Evolutionary conservation across 1,140 invertebrate species (phyloP).

Genomic region (Drusus annulatus): DNA sequence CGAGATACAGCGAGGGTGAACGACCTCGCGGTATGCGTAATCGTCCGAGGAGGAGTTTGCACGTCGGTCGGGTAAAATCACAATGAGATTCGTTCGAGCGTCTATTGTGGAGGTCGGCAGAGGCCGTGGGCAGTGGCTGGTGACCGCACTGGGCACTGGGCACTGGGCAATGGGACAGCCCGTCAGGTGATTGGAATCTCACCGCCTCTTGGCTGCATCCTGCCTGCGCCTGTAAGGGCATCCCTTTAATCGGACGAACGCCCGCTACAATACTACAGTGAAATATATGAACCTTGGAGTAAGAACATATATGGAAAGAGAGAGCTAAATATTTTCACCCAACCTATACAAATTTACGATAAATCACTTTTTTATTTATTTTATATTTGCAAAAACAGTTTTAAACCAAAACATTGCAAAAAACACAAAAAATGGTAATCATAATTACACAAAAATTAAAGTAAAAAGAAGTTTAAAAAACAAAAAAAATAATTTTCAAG

Average conservation of each 20-base stretch:
- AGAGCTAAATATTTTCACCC: too few species aligned
- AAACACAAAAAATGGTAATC: too few species aligned
- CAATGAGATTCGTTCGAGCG: slow-evolving; percentile 19
- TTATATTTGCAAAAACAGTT: too few species aligned
- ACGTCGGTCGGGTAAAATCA: slow-evolving; percentile 3
- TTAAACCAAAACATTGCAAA: too few species aligned
- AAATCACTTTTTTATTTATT: too few species aligned
- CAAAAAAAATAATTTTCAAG: too few species aligned
- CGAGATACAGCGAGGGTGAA: not conserved
- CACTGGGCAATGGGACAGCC: not conserved
- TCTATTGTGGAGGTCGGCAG: not conserved
- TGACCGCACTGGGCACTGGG: not conserved
- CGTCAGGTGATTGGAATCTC: slow-evolving; percentile 43
- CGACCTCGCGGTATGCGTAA: slow-evolving; percentile 19
- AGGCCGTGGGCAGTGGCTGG: not conserved
- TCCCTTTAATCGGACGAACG: not conserved
- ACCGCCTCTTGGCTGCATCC: slow-evolving; percentile 7
- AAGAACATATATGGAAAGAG: too few species aligned
- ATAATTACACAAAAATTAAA: too few species aligned
- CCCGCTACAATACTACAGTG: too few species aligned
- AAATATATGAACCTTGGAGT: too few species aligned
- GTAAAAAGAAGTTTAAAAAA: too few species aligned
- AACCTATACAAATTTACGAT: too few species aligned
- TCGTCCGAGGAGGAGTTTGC: not conserved
- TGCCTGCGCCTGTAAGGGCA: slow-evolving; percentile 27